Base-by-base conservation (phyloP, 1,140 invertebrate species). In the Aphaenogaster ashmeadi region DNA sequence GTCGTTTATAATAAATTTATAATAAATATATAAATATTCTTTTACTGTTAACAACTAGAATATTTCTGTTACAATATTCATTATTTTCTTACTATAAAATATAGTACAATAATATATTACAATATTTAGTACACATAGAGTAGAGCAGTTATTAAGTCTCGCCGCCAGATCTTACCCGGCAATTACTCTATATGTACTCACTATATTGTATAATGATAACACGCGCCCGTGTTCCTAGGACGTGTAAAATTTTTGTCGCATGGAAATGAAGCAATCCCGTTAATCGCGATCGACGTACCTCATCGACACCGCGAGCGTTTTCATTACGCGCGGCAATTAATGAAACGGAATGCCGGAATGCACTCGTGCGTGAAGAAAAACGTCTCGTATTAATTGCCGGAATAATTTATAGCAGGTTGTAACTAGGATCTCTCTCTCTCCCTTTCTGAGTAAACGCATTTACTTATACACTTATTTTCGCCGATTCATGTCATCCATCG, bases 381-480 rank as follows among this genome's bases (percentile, higher is more conserved):
- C 50, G 69, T 1, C 47, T 52, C 8, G 38, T 75, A 84, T 90
- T 87, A 89, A 90, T 90, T 89, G 60, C 6, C 36, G 5, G 71
- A 72, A 87, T 90, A 89, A 89, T 89, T 89, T 74, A 84, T 78
- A 75, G 77, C 88, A 90, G 33, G 72, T 79, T 64, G 44, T 18
- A 69, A 50, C 50, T 38, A 2, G 18, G n/a, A 21, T 77, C 13
- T 60, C 15, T 52, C 13, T 64, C 1, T 44, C 1, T 18, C n/a
- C 21, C 21, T 69, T 3, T 52, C 7, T 79, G 27, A 27, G 27
- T 27, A 27, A 27, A 27, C 27, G 27, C 27, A 27, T 27, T 27
- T 27, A 27, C 27, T 15, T 58, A 21, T 56, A 36, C 38, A 52
- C 67, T 67, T 44, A 21, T 58, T 11, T 8, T 86, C 56, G 15